Percentiles rank a stretch among this genome's conserved stretches.
Evolutionary conservation across 1,140 invertebrate species (phyloP).

Genomic region (Hycleus cichorii): DNA sequence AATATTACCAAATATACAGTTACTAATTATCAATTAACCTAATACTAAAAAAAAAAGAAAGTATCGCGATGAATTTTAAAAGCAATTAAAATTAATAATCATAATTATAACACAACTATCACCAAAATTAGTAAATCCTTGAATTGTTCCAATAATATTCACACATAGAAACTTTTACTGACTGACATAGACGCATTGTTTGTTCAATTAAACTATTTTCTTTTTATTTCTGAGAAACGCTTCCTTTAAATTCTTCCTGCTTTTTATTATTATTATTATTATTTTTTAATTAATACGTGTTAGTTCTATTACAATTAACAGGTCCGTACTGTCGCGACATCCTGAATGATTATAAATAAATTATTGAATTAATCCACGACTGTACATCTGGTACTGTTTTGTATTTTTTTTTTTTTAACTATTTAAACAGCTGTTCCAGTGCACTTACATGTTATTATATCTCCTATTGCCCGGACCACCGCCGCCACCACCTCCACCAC

Average conservation of each 20-base stretch:
- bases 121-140: neutral
- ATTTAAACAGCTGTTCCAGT: constrained; percentile 12
- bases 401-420: too few relatives aligned
- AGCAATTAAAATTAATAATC: neutral
- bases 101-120: neutral
- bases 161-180: neutral
- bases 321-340: neutral
- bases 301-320: neutral
- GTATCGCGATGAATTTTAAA: too few relatives aligned
- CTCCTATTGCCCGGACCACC: constrained; percentile 47
- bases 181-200: too few relatives aligned
- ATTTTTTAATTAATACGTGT: neutral
- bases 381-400: constrained; percentile 18
- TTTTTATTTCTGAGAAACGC: too few relatives aligned
- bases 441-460: constrained; percentile 34
- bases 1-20: neutral
- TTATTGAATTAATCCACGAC: neutral
- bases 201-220: too few relatives aligned
- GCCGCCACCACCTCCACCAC: constrained; percentile 42
- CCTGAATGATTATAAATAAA: neutral
- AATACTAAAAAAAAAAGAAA: too few relatives aligned
- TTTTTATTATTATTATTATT: too few relatives aligned
- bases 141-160: neutral
- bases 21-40: too few relatives aligned
- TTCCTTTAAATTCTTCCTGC: too few relatives aligned